Conservation (phyloP, 2,888 invertebrate genomes). For the Eueremaeus valkanovi region DNA sequence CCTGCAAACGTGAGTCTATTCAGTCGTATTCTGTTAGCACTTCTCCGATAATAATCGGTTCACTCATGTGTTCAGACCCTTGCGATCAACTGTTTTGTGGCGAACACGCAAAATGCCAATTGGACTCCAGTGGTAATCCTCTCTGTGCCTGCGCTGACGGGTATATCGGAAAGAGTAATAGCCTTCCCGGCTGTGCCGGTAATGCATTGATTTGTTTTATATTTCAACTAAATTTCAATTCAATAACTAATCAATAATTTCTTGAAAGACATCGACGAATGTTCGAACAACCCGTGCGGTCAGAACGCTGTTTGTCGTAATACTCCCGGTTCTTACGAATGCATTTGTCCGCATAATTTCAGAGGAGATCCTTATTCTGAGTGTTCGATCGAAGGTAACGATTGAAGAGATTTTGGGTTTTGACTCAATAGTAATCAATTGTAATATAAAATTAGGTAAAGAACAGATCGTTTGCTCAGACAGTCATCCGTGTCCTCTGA, state of each 20-base stretch:
- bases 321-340: conserved; percentile 75
- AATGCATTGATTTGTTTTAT: conserved; percentile 28
- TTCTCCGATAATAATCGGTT: background rate
- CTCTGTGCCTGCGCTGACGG: conserved; percentile 79
- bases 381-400: conserved; percentile 45
- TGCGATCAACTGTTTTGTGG: conserved; percentile 80
- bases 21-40: background rate
- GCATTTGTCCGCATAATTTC: conserved; percentile 62
- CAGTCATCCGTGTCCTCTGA: conserved; percentile 48
- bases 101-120: conserved; percentile 80
- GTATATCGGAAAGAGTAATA: conserved; percentile 62
- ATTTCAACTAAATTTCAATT: background rate
- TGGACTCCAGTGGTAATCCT: conserved; percentile 69
- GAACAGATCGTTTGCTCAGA: conserved; percentile 44
- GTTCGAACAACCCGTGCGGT: conserved; percentile 53
- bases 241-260: background rate
- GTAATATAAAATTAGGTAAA: conserved; percentile 33
- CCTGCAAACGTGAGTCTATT: conserved; percentile 74
- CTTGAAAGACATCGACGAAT: conserved; percentile 49
- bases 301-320: conserved; percentile 82
- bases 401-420: background rate
- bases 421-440: background rate
- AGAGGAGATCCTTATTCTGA: conserved; percentile 48
- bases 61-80: conserved; percentile 66
- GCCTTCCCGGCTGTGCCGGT: conserved; percentile 59